phyloP scores from a whole-genome alignment of 2,797 vertebrate genomes.

The Silurus lanzhouensis region DNA sequence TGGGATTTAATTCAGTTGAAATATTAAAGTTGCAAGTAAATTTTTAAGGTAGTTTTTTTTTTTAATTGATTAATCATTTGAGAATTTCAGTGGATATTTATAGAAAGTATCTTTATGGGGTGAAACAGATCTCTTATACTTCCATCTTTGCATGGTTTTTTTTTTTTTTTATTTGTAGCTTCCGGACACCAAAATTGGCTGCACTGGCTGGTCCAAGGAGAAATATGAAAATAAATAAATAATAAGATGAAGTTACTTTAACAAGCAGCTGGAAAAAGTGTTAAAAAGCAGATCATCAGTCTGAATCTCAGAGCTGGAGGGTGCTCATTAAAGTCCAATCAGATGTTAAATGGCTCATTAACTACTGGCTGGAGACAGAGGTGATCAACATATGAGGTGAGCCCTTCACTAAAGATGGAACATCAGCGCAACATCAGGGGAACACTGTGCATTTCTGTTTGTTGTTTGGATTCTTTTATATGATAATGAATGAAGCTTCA shows the following conservation, averaged over 20 bases:
- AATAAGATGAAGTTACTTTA: not conserved
- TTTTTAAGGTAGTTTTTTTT: not conserved
- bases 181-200: not conserved
- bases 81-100: not conserved
- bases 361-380: slow-evolving; percentile 45
- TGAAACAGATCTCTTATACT: not conserved
- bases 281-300: not conserved
- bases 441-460: not conserved
- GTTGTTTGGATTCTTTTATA: not conserved
- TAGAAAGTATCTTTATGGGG: not conserved
- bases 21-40: not conserved
- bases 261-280: not conserved
- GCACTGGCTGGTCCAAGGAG: not conserved
- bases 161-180: not conserved
- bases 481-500: not conserved
- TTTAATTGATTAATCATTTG: not conserved
- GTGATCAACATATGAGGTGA: not conserved
- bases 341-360: slow-evolving; percentile 58
- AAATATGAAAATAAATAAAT: not conserved
- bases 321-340: slow-evolving; percentile 60
- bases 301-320: not conserved
- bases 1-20: not conserved
- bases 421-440: not conserved
- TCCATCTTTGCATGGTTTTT: not conserved
- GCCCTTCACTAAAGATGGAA: slow-evolving; percentile 1